These are phyloP conservation scores for Lepidothrix coronata DNA, from an alignment of 2,113 vertebrate genomes.

Conservation along the genomic window DNA sequence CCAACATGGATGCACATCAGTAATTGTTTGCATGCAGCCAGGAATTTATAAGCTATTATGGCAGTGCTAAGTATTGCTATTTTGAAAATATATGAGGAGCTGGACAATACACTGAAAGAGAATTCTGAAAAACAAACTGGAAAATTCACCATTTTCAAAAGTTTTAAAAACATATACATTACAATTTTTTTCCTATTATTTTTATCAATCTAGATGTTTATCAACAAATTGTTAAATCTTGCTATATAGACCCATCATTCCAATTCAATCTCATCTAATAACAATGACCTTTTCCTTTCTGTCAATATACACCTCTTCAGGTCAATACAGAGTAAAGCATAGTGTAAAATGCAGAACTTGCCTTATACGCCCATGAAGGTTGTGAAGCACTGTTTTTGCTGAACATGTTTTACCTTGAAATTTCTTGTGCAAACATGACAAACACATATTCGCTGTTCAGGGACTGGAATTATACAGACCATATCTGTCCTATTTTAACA, in stretches of 20 bases:
- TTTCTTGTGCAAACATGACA: background rate
- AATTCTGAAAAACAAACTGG: background rate
- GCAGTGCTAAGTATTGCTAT: background rate
- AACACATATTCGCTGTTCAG: background rate
- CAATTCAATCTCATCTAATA: background rate
- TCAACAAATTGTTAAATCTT: background rate
- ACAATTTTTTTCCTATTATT: background rate
- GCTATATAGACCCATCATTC: background rate
- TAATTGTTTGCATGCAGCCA: background rate
- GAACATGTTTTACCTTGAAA: background rate
- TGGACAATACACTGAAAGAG: background rate
- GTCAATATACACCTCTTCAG: background rate
- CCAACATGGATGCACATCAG: background rate
- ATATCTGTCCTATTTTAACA: background rate
- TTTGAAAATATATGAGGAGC: conserved; percentile 15
- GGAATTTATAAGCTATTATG: background rate
- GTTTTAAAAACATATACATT: background rate
- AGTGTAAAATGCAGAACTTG: background rate
- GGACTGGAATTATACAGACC: background rate
- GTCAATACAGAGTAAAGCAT: background rate
- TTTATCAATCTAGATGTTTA: background rate
- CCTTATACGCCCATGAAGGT: background rate
- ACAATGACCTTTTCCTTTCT: background rate
- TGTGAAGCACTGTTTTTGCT: background rate
- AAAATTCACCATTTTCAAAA: background rate